Base-by-base conservation (phyloP, 2,113 vertebrate genomes). In the Hemibagrus wyckioides region DNA sequence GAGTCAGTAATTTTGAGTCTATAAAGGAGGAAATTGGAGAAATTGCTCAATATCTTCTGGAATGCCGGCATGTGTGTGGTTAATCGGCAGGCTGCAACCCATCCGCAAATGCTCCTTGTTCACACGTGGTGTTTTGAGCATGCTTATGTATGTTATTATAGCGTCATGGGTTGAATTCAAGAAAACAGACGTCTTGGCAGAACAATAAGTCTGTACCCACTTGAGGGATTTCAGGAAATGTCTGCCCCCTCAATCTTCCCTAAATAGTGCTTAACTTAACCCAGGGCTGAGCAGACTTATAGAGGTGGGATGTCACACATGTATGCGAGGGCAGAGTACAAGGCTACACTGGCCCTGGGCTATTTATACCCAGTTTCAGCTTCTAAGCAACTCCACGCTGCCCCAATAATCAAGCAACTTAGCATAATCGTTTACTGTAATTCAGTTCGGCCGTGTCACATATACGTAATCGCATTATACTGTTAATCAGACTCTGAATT, bases 281-380 rank as follows among this genome's bases (percentile, higher is more conserved):
- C 63, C n/a, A 25, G 36, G 67, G 54, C 44, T 19, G 23, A 25
- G 50, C 8, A 41, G 44, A 52, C 76, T 4, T 67, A 15, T 76
- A 50, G 44, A 73, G 79, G 85, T 59, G 61, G 33, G 85, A 86
- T 81, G 67, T 86, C 85, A 7, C 85, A 73, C 50, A 11, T 57
- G 21, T 86, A 56, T 86, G 63, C 30, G 52, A 86, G 19, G 15
- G 52, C 59, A 48, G 54, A 19, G 50, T 41, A n/a, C 69, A 76
- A 54, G 23, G 52, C 65, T 81, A n/a, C 28, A 10, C 77, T 30
- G 23, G 33, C 65, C 5, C 19, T 33, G 54, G 41, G 86, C 80
- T 87, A 75, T 87, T 83, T 87, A 83, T 83, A 87, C 69, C 25
- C 0, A 2, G 65, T 5, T n/a, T 44, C 15, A 67, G n/a, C 30